These are phyloP conservation scores for Polyommatus iphigenia DNA, from an alignment of 2,888 invertebrate species.

Conservation along the genomic window DNA sequence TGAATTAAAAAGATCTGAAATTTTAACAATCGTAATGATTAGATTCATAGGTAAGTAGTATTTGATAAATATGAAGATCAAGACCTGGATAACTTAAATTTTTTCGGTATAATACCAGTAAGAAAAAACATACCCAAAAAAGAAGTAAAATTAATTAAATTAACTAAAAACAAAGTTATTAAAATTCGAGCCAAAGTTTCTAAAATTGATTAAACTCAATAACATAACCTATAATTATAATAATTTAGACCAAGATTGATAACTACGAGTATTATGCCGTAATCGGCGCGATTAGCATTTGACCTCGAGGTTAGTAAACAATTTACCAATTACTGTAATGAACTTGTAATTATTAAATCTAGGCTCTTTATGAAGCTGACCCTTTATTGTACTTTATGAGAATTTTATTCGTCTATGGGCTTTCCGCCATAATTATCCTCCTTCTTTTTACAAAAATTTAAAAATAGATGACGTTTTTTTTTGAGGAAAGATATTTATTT, in stretches of 20 bases:
- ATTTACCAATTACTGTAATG: conserved; percentile 9
- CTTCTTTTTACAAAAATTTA: not conserved
- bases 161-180: not conserved
- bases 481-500: too few relatives aligned
- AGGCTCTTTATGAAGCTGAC: conserved; percentile 3
- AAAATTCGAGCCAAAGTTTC: not conserved
- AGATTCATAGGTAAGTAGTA: not conserved
- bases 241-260: conserved; percentile 4
- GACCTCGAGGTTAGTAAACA: conserved; percentile 24
- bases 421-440: not conserved
- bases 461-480: too few relatives aligned
- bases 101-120: too few relatives aligned
- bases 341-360: conserved; percentile 6
- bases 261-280: conserved; percentile 19
- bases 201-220: conserved; percentile 11
- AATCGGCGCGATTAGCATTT: conserved; percentile 33
- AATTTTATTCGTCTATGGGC: not conserved
- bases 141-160: too few relatives aligned
- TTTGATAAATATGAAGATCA: not conserved
- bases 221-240: conserved; percentile 6
- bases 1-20: not conserved
- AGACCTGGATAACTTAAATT: too few relatives aligned
- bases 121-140: too few relatives aligned
- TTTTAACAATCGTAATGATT: too few relatives aligned
- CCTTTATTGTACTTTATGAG: not conserved